These are phyloP conservation scores for Anolis carolinensis DNA, from an alignment of 2,113 vertebrate genomes.

Conservation along the genomic window DNA sequence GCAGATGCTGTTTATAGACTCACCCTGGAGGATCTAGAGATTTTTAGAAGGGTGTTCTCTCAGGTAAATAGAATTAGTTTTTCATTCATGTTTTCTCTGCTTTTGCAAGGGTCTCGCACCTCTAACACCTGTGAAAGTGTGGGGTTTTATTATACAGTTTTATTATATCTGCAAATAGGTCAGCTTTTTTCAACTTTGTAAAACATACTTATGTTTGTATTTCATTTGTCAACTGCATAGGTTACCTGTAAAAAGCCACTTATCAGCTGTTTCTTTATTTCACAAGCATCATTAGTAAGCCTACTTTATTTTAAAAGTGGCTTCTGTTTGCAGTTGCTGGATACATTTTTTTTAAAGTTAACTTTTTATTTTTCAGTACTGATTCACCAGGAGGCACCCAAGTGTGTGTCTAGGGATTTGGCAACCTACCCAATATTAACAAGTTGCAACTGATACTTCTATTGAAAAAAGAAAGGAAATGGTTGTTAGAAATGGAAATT, in stretches of 20 bases:
- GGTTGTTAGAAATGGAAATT: slow-evolving; percentile 3
- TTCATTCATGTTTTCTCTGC: too few relatives aligned
- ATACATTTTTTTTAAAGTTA: background rate
- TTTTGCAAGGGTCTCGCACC: too few relatives aligned
- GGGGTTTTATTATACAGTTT: background rate
- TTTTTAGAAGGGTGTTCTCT: too few relatives aligned
- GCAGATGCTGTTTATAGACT: too few relatives aligned
- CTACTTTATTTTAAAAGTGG: slow-evolving; percentile 10
- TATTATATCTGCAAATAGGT: background rate
- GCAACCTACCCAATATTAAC: slow-evolving; percentile 8
- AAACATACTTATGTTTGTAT: background rate
- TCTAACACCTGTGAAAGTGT: too few relatives aligned
- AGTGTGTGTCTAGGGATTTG: background rate
- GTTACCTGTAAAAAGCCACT: background rate
- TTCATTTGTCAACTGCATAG: background rate
- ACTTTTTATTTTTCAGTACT: background rate
- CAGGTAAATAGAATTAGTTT: too few relatives aligned
- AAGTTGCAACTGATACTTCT: background rate
- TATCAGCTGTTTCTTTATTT: background rate
- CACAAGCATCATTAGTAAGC: background rate
- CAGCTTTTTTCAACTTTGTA: background rate
- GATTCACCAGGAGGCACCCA: background rate
- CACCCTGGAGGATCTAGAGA: too few relatives aligned
- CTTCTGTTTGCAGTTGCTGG: background rate
- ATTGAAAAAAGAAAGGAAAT: slow-evolving; percentile 4